These are phyloP conservation scores for Podargus strigoides DNA, from an alignment of 2,797 vertebrate genomes.

Conservation along the genomic window DNA sequence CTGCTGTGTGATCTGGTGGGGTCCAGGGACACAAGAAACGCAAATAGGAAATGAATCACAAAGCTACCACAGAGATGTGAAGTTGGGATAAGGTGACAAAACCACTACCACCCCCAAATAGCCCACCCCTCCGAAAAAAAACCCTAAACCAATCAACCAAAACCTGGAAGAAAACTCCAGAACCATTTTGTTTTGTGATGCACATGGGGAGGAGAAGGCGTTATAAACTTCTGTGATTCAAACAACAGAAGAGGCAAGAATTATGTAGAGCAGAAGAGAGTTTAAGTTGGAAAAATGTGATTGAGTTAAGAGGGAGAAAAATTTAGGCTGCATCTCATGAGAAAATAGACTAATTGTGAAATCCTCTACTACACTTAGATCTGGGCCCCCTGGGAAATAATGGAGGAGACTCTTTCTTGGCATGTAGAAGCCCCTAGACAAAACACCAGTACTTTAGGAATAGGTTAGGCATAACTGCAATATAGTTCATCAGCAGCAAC, in stretches of 20 bases:
- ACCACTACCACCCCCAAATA: neutral
- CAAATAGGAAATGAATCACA: neutral
- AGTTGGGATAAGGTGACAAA: neutral
- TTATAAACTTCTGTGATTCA: neutral
- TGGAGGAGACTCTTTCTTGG: neutral
- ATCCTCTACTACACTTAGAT: constrained; percentile 43
- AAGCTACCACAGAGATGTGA: neutral
- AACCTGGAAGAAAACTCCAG: neutral
- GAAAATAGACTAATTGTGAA: constrained; percentile 61
- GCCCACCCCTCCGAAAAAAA: accelerated
- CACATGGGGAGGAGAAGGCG: neutral
- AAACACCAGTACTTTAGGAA: constrained; percentile 17
- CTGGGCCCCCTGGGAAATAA: constrained; percentile 34
- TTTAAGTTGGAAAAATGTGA: constrained; percentile 35
- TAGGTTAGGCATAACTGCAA: constrained; percentile 10
- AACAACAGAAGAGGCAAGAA: neutral
- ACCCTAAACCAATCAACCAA: neutral
- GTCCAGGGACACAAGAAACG: neutral
- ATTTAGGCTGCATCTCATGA: constrained; percentile 60
- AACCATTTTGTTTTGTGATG: neutral
- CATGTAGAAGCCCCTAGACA: constrained; percentile 21
- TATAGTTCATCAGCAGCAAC: constrained; percentile 21
- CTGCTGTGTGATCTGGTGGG: neutral
- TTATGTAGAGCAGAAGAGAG: constrained; percentile 55
- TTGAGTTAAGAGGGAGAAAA: constrained; percentile 52